Evolutionary conservation across 2,888 invertebrate species (phyloP).

Genomic region (Cotesia congregata): DNA sequence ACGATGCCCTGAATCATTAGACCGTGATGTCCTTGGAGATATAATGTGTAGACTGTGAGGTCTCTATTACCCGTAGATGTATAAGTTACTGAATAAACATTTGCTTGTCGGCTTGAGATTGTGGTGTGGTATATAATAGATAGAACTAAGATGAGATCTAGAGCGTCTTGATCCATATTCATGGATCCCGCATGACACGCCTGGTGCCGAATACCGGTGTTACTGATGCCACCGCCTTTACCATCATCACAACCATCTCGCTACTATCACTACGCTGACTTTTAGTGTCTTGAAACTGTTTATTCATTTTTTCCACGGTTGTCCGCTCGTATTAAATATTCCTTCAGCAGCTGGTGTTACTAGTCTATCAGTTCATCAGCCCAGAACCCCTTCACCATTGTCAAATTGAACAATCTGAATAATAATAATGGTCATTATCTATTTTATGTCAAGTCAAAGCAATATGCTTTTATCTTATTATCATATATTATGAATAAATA

Average conservation of each 20-base stretch:
- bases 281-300: neutral
- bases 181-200: constrained; percentile 36
- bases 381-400: constrained; percentile 15
- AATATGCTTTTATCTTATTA: no score
- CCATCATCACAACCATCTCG: constrained; percentile 9
- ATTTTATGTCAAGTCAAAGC: no score
- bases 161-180: constrained; percentile 41
- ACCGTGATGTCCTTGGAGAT: constrained; percentile 8
- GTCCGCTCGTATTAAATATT: constrained; percentile 36
- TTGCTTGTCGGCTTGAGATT: constrained; percentile 16
- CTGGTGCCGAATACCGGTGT: constrained; percentile 13
- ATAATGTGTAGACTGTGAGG: constrained; percentile 36
- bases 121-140: neutral
- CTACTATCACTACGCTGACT: neutral
- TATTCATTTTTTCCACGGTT: constrained; percentile 17
- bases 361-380: constrained; percentile 39
- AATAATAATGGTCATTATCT: constrained; percentile 11
- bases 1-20: neutral
- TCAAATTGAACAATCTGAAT: constrained; percentile 38
- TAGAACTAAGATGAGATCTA: constrained; percentile 33
- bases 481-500: no score
- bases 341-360: constrained; percentile 31
- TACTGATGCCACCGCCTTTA: neutral
- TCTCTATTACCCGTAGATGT: constrained; percentile 51
- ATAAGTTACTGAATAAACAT: constrained; percentile 57